Base-by-base conservation (phyloP, 2,888 invertebrate genomes). In the Seira ritae region DNA sequence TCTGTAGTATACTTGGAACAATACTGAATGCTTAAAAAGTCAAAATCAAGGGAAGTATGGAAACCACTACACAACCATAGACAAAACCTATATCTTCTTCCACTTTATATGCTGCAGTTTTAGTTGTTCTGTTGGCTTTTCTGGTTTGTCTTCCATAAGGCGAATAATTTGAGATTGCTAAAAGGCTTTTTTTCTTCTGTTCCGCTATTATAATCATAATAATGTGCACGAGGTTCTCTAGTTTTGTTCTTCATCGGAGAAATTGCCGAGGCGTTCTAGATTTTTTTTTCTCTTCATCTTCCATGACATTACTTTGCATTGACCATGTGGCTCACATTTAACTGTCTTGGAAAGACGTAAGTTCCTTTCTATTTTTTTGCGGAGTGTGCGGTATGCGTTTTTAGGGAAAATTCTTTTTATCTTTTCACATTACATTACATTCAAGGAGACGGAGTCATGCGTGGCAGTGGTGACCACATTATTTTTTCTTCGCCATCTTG, bases 251-350 rank as follows among this genome's bases (percentile, higher is more conserved):
- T 42, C 6, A 8, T 4, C 42, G 62, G 73, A 73, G 62, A 23
- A 73, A 17, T 62, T 37, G 73, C 67, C 8, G 37, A 72, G 67
- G 42, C 62, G 46, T 71, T 50, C 50, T 60, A 3, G 10, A 42
- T 77, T 50, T 69, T 60, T 31, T 73, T 31, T 76, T 68, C 65
- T 42, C 24, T 72, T 73, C 73, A 12, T 62, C 31, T 55, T 24
- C 73, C 20, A 20, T 60, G 71, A 50, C 80, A 73, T 80, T 73
- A 80, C 68, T 71, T 55, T 79, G 73, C 73, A 73, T 66, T 68
- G 68, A 72, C 37, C 73, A 17, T 19, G 68, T 62, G 37, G 67
- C 42, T 73, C 60, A 60, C 17, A 8, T 42, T 42, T 42, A 42
- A 17, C 8, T 60, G 15, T 60, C 60, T n/a, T 60, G 60, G 4